Evolutionary conservation across 2,888 invertebrate genomes (phyloP).

Genomic region (Drosophila anceps): DNA sequence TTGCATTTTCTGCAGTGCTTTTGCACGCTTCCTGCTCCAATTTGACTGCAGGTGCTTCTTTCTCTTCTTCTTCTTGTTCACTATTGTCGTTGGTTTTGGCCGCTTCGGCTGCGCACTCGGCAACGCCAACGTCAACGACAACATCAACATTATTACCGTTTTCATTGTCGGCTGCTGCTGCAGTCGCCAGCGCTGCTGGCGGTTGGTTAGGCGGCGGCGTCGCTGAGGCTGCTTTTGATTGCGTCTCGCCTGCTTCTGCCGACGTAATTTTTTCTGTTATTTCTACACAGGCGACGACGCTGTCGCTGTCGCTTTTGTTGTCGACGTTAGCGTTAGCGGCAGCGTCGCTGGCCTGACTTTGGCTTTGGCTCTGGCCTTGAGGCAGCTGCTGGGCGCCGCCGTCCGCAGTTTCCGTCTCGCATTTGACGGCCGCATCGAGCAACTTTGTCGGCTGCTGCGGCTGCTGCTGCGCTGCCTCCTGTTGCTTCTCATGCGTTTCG

Average conservation of each 20-base stretch:
- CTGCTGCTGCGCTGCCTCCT: conserved; percentile 30
- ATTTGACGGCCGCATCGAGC: conserved; percentile 46
- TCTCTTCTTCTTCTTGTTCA: conserved; percentile 20
- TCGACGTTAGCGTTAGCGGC: conserved; percentile 11
- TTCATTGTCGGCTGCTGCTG: conserved; percentile 29
- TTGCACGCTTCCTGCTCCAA: conserved; percentile 53
- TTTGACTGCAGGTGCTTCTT: conserved; percentile 43
- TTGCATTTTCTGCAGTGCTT: conserved; percentile 22
- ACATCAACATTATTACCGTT: conserved; percentile 24
- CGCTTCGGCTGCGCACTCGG: conserved; percentile 38
- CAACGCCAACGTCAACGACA: conserved; percentile 32
- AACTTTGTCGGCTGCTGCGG: conserved; percentile 12
- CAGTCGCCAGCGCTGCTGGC: conserved; percentile 8
- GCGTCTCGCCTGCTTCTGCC: conserved; percentile 11
- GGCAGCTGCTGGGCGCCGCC: conserved; percentile 25
- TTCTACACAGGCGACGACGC: conserved; percentile 10
- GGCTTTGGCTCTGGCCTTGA: conserved; percentile 46
- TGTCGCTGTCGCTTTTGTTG: conserved; percentile 10
- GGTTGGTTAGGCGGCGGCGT: conserved; percentile 39
- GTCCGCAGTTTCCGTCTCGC: conserved; percentile 48
- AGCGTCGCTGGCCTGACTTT: conserved; percentile 16
- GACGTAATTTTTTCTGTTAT: conserved; percentile 8
- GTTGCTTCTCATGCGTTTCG: conserved; percentile 41
- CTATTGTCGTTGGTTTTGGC: conserved; percentile 22
- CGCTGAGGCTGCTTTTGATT: conserved; percentile 24